Conservation (phyloP, 2,113 vertebrate genomes). For the Tragelaphus scriptus region DNA sequence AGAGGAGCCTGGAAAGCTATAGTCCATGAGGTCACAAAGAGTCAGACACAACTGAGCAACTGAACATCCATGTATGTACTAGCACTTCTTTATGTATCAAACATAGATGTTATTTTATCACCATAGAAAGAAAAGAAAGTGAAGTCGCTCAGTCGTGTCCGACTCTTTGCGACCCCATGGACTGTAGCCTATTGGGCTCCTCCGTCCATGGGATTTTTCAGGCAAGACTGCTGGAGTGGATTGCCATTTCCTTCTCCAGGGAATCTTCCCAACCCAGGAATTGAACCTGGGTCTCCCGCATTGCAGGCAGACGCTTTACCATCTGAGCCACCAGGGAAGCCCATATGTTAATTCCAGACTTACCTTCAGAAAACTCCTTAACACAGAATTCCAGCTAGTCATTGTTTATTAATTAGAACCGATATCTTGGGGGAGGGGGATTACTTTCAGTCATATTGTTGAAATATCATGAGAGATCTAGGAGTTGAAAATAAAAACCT, state of each 20-base stretch:
- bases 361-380: not conserved
- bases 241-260: too few species aligned
- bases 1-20: not conserved
- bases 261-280: too few species aligned
- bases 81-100: not conserved
- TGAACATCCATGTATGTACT: not conserved
- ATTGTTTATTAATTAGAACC: not conserved
- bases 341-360: not conserved
- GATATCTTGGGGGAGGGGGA: too few species aligned
- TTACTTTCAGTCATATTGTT: not conserved
- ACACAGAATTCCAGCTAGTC: not conserved
- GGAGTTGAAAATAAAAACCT: not conserved
- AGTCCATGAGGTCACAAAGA: not conserved
- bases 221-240: too few species aligned
- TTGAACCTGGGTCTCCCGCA: too few species aligned
- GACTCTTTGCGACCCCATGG: too few species aligned
- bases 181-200: too few species aligned
- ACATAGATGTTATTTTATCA: not conserved
- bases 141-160: too few species aligned
- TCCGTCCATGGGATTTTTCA: too few species aligned
- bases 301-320: too few species aligned
- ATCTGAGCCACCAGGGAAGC: too few species aligned
- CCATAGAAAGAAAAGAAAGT: too few species aligned
- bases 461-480: not conserved
- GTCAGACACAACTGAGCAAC: not conserved